Evolutionary conservation across 2,113 vertebrate species (phyloP), one percentile per base, ranked within the genome.

Genomic region (Myxocyprinus asiaticus): DNA sequence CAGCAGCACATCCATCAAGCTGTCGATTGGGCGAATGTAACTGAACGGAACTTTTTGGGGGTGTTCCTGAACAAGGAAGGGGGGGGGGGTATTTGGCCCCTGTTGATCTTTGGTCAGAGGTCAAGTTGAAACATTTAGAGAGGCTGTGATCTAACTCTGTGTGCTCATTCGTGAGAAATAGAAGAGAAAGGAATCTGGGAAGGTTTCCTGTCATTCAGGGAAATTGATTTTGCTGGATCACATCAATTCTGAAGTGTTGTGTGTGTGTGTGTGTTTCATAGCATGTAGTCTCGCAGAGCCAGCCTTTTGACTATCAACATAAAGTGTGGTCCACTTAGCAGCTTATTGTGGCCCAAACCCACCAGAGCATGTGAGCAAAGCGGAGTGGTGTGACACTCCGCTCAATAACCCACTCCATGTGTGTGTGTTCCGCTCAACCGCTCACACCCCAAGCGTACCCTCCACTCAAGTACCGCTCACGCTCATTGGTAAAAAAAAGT

Each of bases 1-100:
- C 48, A 33, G 78, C 78, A 14, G 22, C 48, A 9, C 78, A 72
- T 79, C 78, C 78, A 79, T 79, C 78, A 79, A 42, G 59, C 42
- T n/a, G 58, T 17, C 33, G 42, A 55, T 72, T 79, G 62, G 62
- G 48, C 47, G 22, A 65, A 14, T 65, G 74, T 76, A 65, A 66
- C 65, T 76, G 74, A 66, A 76, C 61, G 43, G n/a, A n/a, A n/a
- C 62, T 9, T 76, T 76, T 76, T n/a, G 22, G 14, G 22, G 62
- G 74, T 72, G 68, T 65, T n/a, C n/a, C 78, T 45, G 45, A 72
- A 71, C 65, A 10, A 51, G 4, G 56, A 33, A 42, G 47, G 50
- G 68, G 68, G 74, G 50, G 5, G 0, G 14, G 5, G 44, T 62
- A 79, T 79, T 71, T 63, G 58, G 67, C 67, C 67, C 48, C 47